Conservation (phyloP, 2,113 vertebrate species). For the Tauraco erythrolophus region DNA sequence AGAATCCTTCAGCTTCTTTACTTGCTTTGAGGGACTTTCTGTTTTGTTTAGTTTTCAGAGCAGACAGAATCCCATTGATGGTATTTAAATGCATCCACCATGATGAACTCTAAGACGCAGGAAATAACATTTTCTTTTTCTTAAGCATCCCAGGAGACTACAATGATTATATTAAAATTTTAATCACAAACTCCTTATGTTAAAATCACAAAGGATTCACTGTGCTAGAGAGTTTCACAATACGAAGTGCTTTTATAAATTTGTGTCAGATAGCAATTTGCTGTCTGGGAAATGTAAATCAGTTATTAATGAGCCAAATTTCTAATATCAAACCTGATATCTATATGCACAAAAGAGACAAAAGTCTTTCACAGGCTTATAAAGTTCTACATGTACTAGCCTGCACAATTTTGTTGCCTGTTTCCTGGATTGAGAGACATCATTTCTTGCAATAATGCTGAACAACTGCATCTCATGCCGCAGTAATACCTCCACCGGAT, state of each 20-base stretch:
- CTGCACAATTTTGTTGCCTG: background rate
- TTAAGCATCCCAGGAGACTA: constrained; percentile 65
- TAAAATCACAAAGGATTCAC: constrained; percentile 73
- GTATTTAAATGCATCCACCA: constrained; percentile 35
- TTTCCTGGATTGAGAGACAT: background rate
- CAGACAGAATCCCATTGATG: constrained; percentile 17
- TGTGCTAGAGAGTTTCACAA: constrained; percentile 70
- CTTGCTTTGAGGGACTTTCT: background rate
- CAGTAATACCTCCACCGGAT: background rate
- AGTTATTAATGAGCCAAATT: constrained; percentile 77
- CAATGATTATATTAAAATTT: constrained; percentile 77
- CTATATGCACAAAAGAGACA: constrained; percentile 50
- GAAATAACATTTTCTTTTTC: constrained; percentile 70
- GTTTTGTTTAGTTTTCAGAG: constrained; percentile 9
- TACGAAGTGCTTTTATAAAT: constrained; percentile 73
- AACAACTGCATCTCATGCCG: background rate
- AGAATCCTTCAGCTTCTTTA: background rate
- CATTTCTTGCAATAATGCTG: background rate
- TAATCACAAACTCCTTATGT: constrained; percentile 73
- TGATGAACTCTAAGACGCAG: constrained; percentile 28
- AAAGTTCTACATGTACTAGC: background rate
- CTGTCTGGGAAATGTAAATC: constrained; percentile 80
- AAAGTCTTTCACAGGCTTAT: constrained; percentile 45
- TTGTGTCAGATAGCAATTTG: constrained; percentile 78
- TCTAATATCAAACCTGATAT: constrained; percentile 70